Percentiles rank a stretch among this genome's conserved stretches.
These are phyloP conservation scores for Pholis gunnellus DNA, from an alignment of 2,113 vertebrate species.

Conservation along the genomic window DNA sequence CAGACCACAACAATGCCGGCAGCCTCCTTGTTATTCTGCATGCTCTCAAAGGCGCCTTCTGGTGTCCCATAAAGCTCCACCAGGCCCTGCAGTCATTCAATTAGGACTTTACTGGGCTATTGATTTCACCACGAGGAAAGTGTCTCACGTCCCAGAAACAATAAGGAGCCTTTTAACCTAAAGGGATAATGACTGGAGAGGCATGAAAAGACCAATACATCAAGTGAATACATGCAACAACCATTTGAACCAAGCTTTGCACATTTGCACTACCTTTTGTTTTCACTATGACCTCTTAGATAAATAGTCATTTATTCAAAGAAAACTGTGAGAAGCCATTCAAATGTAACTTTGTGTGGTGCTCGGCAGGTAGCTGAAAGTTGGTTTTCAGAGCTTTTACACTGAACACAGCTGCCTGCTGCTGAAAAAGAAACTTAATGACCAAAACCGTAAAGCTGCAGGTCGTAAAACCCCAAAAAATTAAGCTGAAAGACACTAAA, in stretches of 20 bases:
- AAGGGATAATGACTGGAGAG: constrained; percentile 37
- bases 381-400: not conserved
- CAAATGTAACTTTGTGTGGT: not conserved
- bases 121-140: constrained; percentile 68
- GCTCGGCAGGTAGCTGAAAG: not conserved
- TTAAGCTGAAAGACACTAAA: not conserved
- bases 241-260: not conserved
- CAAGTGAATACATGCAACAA: not conserved
- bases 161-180: constrained; percentile 59
- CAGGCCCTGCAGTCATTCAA: constrained; percentile 76
- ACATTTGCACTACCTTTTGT: not conserved
- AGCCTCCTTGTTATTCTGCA: constrained; percentile 55
- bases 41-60: constrained; percentile 62
- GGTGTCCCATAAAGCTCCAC: constrained; percentile 65
- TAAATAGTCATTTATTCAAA: not conserved
- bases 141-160: constrained; percentile 66
- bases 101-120: constrained; percentile 77
- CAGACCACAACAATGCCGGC: constrained; percentile 65
- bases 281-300: not conserved
- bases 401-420: not conserved
- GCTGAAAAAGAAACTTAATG: not conserved
- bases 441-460: not conserved
- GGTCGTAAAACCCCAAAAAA: not conserved
- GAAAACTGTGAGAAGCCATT: not conserved
- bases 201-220: constrained; percentile 20